These are phyloP conservation scores for Alouatta palliata DNA, from an alignment of 2,113 vertebrate species.

Conservation along the genomic window DNA sequence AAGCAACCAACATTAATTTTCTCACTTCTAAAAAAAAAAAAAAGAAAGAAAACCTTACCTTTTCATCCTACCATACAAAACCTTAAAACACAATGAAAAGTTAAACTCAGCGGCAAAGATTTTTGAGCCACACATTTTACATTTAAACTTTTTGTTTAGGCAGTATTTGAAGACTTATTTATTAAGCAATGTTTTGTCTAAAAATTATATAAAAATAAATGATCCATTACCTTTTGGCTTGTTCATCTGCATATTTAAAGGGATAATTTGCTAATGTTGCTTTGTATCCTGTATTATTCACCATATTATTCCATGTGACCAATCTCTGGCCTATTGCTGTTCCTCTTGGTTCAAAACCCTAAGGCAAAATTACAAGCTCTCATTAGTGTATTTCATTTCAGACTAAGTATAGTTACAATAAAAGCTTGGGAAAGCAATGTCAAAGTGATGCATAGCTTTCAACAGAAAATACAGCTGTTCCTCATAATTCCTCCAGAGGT, in stretches of 20 bases:
- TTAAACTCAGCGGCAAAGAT: background rate
- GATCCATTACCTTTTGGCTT: slow-evolving; percentile 94
- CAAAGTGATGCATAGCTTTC: slow-evolving; percentile 70
- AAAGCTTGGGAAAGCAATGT: slow-evolving; percentile 37
- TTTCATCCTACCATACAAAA: background rate
- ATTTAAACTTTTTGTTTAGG: background rate
- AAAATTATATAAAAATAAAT: background rate
- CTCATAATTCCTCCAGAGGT: slow-evolving; percentile 30
- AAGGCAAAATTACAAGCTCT: slow-evolving; percentile 64
- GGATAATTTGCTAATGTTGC: slow-evolving; percentile 98
- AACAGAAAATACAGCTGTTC: slow-evolving; percentile 54
- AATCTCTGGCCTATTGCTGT: slow-evolving; percentile 97
- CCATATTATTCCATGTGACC: slow-evolving; percentile 99
- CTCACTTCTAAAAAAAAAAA: background rate
- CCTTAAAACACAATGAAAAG: background rate
- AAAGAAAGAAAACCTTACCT: background rate
- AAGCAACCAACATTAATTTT: background rate
- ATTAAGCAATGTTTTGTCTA: background rate
- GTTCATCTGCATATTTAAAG: slow-evolving; percentile 98
- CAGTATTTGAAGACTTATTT: background rate
- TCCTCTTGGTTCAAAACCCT: slow-evolving; percentile 98
- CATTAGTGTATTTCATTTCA: slow-evolving; percentile 62
- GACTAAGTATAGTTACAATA: background rate
- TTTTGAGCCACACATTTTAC: background rate
- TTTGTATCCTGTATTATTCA: slow-evolving; percentile 99